Base-by-base conservation (phyloP, 2,888 invertebrate species). In the Rhamnusium bicolor region DNA sequence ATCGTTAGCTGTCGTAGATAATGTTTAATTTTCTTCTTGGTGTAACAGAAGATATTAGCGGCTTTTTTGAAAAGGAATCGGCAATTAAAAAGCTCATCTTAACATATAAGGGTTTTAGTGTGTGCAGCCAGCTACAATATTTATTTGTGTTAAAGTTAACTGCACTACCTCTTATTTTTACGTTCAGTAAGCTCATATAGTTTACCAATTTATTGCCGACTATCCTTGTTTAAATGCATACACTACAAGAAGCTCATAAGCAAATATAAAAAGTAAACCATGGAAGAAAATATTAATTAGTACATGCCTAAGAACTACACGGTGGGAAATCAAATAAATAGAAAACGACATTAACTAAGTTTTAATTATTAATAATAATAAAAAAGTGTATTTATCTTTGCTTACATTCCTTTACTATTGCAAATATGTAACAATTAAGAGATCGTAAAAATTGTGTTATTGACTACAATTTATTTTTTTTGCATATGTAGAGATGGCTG, bases 11-110 rank as follows among this genome's bases (percentile, higher is more conserved):
- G 79, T 79, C 79, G 24, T 56, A 56, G 54, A 56, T 56, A 29
- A 56, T 65, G 76, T 69, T 72, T 70, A 76, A 66, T 75, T 73
- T 67, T 69, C 61, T 40, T 65, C 65, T 58, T 75, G 73, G 80
- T 79, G 79, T 76, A 79, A 76, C 77, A 72, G 71, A 76, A 74
- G 69, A 71, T 77, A 80, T 80, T 80, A 79, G 80, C 79, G 79
- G 79, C 76, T 68, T 81, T 81, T 80, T 76, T 81, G 73, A 79
- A 78, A 77, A 77, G 77, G 72, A 73, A 78, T 76, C 77, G 69
- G 66, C 75, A 78, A 78, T 76, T 78, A 76, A 76, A 79, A 78
- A 76, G 71, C 77, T 79, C 79, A 79, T 79, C 72, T 76, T 60
- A 71, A 74, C 72, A 56, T 68, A 73, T 68, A 69, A 70, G 71